phyloP scores from a whole-genome alignment of 2,113 vertebrate species.

The Pseudolaguvia tuberculata region DNA sequence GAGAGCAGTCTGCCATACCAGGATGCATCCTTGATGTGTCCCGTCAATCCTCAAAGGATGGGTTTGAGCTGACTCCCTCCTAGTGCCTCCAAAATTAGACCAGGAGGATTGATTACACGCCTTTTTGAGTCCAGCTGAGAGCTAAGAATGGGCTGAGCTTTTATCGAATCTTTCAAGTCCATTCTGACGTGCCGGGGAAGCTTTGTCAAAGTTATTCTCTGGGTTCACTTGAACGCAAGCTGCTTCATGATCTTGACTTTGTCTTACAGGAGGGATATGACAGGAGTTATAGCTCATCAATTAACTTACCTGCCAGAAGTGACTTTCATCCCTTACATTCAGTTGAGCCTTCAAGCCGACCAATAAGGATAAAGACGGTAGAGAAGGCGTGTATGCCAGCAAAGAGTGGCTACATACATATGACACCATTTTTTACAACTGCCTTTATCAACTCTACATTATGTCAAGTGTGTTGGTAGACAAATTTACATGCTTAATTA shows the following conservation, averaged over 20 bases:
- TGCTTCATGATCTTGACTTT: constrained; percentile 52
- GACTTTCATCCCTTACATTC: constrained; percentile 48
- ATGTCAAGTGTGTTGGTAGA: constrained; percentile 1
- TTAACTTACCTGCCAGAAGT: constrained; percentile 50
- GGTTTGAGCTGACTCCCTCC: constrained; percentile 36
- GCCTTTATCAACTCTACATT: background rate
- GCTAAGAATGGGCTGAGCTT: constrained; percentile 40
- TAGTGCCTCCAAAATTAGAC: constrained; percentile 48
- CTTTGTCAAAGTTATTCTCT: constrained; percentile 60
- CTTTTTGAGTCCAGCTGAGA: constrained; percentile 49
- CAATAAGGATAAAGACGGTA: background rate
- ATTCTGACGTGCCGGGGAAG: constrained; percentile 53
- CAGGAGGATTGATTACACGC: constrained; percentile 48
- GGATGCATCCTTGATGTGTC: constrained; percentile 51
- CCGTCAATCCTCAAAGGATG: constrained; percentile 48
- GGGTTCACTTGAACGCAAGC: constrained; percentile 46
- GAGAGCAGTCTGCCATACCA: constrained; percentile 31
- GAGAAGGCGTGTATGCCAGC: background rate
- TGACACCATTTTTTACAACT: constrained; percentile 15
- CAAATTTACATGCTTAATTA: constrained; percentile 22
- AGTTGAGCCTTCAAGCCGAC: constrained; percentile 32
- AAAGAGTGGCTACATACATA: constrained; percentile 20
- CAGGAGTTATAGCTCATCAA: constrained; percentile 61
- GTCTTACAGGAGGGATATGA: constrained; percentile 52
- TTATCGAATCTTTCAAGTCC: constrained; percentile 59